These are phyloP conservation scores for Catharus ustulatus DNA, from an alignment of 2,797 vertebrate species.

Conservation along the genomic window DNA sequence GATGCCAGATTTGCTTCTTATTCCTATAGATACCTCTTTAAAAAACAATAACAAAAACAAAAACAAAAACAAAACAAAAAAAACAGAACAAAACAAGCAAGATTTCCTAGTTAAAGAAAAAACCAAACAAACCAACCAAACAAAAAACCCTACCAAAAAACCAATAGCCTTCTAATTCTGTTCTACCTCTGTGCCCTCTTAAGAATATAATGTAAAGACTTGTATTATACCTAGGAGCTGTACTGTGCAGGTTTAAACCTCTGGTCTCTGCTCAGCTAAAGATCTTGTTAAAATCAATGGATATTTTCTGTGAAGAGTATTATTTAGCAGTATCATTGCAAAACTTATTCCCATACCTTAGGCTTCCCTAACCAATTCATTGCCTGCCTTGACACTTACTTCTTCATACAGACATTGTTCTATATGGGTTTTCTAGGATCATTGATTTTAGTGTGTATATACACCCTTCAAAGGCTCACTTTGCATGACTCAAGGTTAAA, in stretches of 20 bases:
- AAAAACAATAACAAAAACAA: background rate
- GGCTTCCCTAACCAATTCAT: background rate
- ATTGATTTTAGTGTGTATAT: background rate
- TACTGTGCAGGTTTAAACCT: background rate
- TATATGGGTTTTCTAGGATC: background rate
- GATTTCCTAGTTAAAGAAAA: background rate
- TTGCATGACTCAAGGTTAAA: slow-evolving; percentile 58
- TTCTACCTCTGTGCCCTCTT: background rate
- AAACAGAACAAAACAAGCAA: background rate
- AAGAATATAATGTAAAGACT: background rate
- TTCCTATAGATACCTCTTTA: background rate
- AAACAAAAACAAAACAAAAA: background rate
- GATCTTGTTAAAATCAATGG: background rate
- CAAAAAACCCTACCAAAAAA: background rate
- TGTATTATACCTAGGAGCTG: background rate
- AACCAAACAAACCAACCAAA: too few relatives aligned
- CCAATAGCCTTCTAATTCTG: background rate
- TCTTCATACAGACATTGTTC: slow-evolving; percentile 28
- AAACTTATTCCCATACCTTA: slow-evolving; percentile 26
- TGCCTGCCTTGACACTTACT: slow-evolving; percentile 9
- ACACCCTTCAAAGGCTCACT: slow-evolving; percentile 20
- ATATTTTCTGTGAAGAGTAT: background rate
- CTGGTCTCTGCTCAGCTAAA: background rate
- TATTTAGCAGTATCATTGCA: background rate
- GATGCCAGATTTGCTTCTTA: background rate